phyloP scores from a whole-genome alignment of 2,888 invertebrate species.

The Nomada ruficornis region DNA sequence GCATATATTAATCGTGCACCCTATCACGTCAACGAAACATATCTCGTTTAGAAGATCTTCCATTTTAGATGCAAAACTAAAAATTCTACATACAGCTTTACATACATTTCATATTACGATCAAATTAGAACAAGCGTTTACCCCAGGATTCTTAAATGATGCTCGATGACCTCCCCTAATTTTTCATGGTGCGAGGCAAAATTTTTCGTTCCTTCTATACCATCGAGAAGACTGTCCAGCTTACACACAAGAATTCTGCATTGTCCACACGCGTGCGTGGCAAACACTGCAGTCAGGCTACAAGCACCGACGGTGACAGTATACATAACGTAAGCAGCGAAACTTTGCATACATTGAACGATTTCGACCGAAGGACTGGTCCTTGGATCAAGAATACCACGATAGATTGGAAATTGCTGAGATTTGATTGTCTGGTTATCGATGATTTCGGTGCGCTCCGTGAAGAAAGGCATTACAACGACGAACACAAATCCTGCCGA shows the following conservation, averaged over 20 bases:
- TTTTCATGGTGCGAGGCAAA: conserved; percentile 11
- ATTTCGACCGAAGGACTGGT: conserved; percentile 77
- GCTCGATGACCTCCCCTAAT: conserved; percentile 71
- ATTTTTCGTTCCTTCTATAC: not conserved
- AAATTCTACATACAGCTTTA: conserved; percentile 14
- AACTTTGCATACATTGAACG: conserved; percentile 74
- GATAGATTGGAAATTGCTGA: conserved; percentile 76
- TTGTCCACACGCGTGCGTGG: conserved; percentile 79
- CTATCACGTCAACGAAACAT: conserved; percentile 78
- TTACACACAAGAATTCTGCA: conserved; percentile 71
- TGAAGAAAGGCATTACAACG: conserved; percentile 74
- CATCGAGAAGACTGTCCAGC: conserved; percentile 66
- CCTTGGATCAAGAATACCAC: conserved; percentile 71
- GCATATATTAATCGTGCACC: conserved; percentile 80
- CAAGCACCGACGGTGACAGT: conserved; percentile 77
- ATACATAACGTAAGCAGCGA: conserved; percentile 75
- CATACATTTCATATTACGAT: too few relatives aligned
- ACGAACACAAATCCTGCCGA: conserved; percentile 77
- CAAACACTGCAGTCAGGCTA: conserved; percentile 77
- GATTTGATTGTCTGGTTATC: conserved; percentile 71
- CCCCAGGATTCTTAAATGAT: conserved; percentile 74
- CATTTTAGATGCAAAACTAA: conserved; percentile 74
- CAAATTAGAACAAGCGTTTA: conserved; percentile 38
- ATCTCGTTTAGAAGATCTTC: conserved; percentile 76
- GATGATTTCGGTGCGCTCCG: conserved; percentile 66